Evolutionary conservation across 2,113 vertebrate species (phyloP), one percentile per base, ranked within the genome.

Genomic region (Melanocharis versteri): DNA sequence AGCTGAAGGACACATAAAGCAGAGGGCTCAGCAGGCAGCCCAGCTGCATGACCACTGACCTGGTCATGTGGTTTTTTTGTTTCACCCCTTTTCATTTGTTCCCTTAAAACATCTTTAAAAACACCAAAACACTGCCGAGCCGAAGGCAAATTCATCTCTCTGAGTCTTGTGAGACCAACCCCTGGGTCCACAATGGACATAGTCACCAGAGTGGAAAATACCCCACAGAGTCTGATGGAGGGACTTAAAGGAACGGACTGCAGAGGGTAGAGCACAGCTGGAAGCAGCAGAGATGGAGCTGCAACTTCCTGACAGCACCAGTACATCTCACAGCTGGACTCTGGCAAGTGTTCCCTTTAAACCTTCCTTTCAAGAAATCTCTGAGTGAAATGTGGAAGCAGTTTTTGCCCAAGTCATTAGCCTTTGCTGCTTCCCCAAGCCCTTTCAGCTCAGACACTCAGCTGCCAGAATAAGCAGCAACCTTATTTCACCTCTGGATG

Each of bases 11-110:
- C 35, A 78, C 3, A 0, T 30, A 76, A 68, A 87, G 24, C 53
- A 68, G 15, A 39, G 23, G 20, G 51, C 7, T 83, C 44, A 33
- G 28, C 44, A 66, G 48, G 19, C 56, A 94, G 22, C 39, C 22
- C 2, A 9, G 30, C 35, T 70, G 61, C 0, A 0, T 1, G 0
- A 33, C n/a, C 0, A 0, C 44, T 69, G 54, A 66, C 54, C 54
- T 45, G 10, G 28, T 37, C 66, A 15, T 4, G 1, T 7, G 27
- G 0, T 1, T 78, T 54, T 58, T 64, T 84, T 62, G 53, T 60
- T 77, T 61, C 61, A 64, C 28, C 14, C 31, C 1, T 84, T 87
- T 58, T 48, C 24, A 40, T 51, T 82, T 85, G 30, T 56, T 73
- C 9, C 65, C 31, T 56, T 56, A 80, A 83, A 87, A 51, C 6